Evolutionary conservation across 2,797 vertebrate species (phyloP).

Genomic region (Cuniculus paca): DNA sequence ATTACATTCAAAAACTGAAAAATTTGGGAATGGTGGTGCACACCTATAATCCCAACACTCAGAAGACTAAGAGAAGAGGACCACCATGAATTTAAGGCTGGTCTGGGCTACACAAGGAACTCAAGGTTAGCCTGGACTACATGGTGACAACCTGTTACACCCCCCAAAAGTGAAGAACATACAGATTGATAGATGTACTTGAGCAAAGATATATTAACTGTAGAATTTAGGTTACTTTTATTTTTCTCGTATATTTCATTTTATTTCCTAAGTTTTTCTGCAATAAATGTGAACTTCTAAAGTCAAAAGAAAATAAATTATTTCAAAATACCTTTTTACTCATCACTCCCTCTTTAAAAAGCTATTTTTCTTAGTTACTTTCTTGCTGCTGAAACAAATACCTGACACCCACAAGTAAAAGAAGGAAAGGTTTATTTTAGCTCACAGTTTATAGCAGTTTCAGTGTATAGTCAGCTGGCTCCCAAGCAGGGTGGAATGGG

Average conservation of each 20-base stretch:
- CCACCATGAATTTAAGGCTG: neutral
- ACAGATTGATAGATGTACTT: neutral
- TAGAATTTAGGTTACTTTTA: neutral
- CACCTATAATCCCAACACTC: neutral
- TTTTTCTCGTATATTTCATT: neutral
- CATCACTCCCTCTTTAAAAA: neutral
- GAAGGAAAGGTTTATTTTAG: neutral
- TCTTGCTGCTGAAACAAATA: neutral
- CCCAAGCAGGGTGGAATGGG: neutral
- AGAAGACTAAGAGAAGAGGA: neutral
- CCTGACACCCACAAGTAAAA: neutral
- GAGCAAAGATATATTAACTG: neutral
- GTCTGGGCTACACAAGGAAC: neutral
- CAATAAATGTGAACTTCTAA: slow-evolving; percentile 25
- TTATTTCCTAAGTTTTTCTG: slow-evolving; percentile 44
- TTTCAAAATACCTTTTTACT: neutral
- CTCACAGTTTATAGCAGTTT: neutral
- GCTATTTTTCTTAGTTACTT: neutral
- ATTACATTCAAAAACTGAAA: neutral
- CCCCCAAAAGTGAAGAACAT: neutral
- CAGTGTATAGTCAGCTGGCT: neutral
- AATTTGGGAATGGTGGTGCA: neutral
- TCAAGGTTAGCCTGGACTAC: neutral
- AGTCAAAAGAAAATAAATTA: neutral
- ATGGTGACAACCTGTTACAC: neutral